Evolutionary conservation across 2,888 invertebrate species (phyloP), one percentile per base, ranked within the genome.

Genomic region (Apamea crenata): DNA sequence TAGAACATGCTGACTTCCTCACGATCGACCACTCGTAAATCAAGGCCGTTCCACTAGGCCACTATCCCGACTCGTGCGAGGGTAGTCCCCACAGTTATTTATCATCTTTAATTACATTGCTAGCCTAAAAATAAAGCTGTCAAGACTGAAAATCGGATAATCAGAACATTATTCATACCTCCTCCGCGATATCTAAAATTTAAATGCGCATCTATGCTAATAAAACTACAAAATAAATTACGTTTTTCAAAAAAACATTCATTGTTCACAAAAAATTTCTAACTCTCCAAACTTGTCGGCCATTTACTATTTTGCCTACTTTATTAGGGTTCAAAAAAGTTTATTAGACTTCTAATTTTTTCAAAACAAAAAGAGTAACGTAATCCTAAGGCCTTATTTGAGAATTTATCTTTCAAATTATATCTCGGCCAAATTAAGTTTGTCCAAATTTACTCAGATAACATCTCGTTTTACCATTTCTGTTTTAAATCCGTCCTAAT

Each of bases 381-480:
- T 81, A 76, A 81, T 78, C 69, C 74, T n/a, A 12, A 25, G 71
- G 74, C 78, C 87, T 67, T 87, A 79, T 84, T 88, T 75, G 78
- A 71, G 47, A 82, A 79, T 87, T 81, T 83, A 83, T 83, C 90
- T 81, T 77, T 72, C 44, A 82, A 82, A 77, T 77, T 80, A 69
- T 80, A 81, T 83, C 82, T 88, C 29, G 47, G 32, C 79, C 74
- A 84, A 86, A 86, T 81, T 68, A 80, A 83, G 83, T 79, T 82
- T 73, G 56, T 36, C 73, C 74, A 83, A 87, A 87, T 77, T 82
- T 66, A 73, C 53, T 80, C n/a, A 74, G 90, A 88, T 86, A 84
- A 25, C 40, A 86, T 88, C 90, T 75, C 59, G 47, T 70, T 78
- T 82, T 74, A 74, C 86, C 81, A 84, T 86, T 86, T 84, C 50